These are phyloP conservation scores for Paraplagusia blochii DNA, from an alignment of 2,113 vertebrate species.

Conservation along the genomic window DNA sequence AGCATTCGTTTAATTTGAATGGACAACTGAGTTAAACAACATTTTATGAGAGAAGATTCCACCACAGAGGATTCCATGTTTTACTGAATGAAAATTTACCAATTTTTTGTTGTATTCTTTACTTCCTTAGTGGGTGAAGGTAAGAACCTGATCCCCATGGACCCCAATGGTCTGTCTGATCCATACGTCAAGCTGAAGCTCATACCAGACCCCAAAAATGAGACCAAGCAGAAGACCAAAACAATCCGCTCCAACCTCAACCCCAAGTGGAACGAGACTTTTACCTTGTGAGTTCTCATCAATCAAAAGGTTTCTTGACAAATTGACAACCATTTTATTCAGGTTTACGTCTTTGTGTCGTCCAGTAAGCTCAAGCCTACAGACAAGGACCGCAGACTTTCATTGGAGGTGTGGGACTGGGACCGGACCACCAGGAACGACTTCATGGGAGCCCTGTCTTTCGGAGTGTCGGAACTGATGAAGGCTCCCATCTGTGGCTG, in stretches of 20 bases:
- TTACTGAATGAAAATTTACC: too few relatives aligned
- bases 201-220: slow-evolving; percentile 93
- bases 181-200: slow-evolving; percentile 98
- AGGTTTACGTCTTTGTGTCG: slow-evolving; percentile 13
- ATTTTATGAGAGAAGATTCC: too few relatives aligned
- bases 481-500: slow-evolving; percentile 89
- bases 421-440: slow-evolving; percentile 96
- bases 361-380: slow-evolving; percentile 88
- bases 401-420: slow-evolving; percentile 97
- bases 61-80: too few relatives aligned
- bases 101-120: not conserved
- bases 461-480: slow-evolving; percentile 95
- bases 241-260: slow-evolving; percentile 94
- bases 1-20: too few relatives aligned
- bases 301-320: too few relatives aligned
- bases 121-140: slow-evolving; percentile 83
- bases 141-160: slow-evolving; percentile 96
- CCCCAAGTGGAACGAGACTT: slow-evolving; percentile 91
- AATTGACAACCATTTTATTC: not conserved
- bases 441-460: slow-evolving; percentile 97
- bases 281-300: slow-evolving; percentile 89
- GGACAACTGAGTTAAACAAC: too few relatives aligned
- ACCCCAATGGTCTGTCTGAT: slow-evolving; percentile 95
- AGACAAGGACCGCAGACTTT: slow-evolving; percentile 93
- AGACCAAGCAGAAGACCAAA: slow-evolving; percentile 97